Evolutionary conservation across 2,797 vertebrate genomes (phyloP).

Genomic region (Notolabrus celidotus): DNA sequence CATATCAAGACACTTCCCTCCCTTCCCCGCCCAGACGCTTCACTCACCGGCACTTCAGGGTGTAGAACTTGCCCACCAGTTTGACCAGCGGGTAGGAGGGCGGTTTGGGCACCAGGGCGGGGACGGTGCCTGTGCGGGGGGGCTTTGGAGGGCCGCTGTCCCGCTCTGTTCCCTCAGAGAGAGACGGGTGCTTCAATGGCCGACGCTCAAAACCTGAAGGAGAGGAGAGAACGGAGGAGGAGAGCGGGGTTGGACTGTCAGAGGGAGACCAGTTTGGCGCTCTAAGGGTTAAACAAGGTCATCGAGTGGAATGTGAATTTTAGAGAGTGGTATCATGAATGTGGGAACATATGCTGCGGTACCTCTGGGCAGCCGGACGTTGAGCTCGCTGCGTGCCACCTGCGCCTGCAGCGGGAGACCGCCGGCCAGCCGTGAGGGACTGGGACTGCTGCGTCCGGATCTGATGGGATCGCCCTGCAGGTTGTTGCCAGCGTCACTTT

Average conservation of each 20-base stretch:
- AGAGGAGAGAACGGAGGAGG: conserved; percentile 8
- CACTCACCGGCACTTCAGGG: conserved; percentile 95
- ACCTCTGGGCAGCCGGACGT: conserved; percentile 88
- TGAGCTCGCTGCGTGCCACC: conserved; percentile 87
- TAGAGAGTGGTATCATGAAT: not conserved
- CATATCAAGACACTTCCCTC: conserved; percentile 26
- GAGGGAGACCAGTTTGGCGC: not conserved
- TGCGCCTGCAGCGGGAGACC: conserved; percentile 85
- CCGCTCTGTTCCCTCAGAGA: conserved; percentile 84
- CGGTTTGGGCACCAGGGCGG: conserved; percentile 93
- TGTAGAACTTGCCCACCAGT: conserved; percentile 96
- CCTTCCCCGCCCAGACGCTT: not conserved
- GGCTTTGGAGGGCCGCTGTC: conserved; percentile 88
- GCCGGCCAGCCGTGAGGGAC: conserved; percentile 74
- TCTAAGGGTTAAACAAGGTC: too few species aligned
- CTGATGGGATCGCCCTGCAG: conserved; percentile 64
- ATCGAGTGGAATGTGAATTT: too few species aligned
- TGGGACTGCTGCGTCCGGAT: conserved; percentile 73
- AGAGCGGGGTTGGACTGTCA: not conserved
- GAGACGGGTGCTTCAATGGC: conserved; percentile 85
- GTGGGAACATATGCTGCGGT: conserved; percentile 7
- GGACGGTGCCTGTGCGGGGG: conserved; percentile 91
- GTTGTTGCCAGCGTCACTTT: conserved; percentile 65
- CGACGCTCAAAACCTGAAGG: conserved; percentile 89
- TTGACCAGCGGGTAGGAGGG: conserved; percentile 94